Conservation (phyloP, 2,888 invertebrate genomes). For the Drosophila pseudotalamancana region DNA sequence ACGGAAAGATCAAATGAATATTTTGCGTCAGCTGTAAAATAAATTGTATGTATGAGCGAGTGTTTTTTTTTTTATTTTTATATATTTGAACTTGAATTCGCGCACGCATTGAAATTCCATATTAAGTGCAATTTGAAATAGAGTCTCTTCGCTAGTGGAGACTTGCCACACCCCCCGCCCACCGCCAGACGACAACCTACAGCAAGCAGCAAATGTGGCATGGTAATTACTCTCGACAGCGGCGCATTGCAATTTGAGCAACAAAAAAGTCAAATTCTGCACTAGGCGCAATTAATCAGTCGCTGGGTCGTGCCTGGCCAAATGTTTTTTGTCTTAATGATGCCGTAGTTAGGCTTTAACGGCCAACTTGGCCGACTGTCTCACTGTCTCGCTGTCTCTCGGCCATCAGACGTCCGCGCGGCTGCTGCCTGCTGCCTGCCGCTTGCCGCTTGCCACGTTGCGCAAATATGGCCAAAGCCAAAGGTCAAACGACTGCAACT, state of each 20-base stretch:
- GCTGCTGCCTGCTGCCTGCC: too few relatives aligned
- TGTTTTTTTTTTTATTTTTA: too few relatives aligned
- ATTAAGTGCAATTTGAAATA: slow-evolving; percentile 76
- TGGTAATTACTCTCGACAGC: slow-evolving; percentile 70
- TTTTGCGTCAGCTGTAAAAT: slow-evolving; percentile 24
- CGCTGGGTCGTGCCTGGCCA: slow-evolving; percentile 76
- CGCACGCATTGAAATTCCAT: slow-evolving; percentile 59
- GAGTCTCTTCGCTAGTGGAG: slow-evolving; percentile 38
- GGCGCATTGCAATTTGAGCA: slow-evolving; percentile 68
- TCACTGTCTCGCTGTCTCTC: slow-evolving; percentile 5
- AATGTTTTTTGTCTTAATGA: slow-evolving; percentile 76
- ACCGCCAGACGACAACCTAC: neutral
- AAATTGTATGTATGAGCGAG: slow-evolving; percentile 18
- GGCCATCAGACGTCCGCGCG: slow-evolving; percentile 8
- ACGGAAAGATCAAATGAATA: slow-evolving; percentile 71
- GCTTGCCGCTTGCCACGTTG: slow-evolving; percentile 42
- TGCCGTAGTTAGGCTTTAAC: slow-evolving; percentile 57
- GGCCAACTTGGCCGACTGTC: slow-evolving; percentile 34
- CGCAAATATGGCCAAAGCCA: slow-evolving; percentile 74
- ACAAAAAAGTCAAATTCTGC: slow-evolving; percentile 79
- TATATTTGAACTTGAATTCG: slow-evolving; percentile 64
- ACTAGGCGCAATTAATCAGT: slow-evolving; percentile 73
- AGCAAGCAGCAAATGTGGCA: slow-evolving; percentile 55
- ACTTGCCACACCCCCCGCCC: neutral
- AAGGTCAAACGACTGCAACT: slow-evolving; percentile 69